Conservation (phyloP, 2,888 invertebrate species). For the Leptopilina syphax region DNA sequence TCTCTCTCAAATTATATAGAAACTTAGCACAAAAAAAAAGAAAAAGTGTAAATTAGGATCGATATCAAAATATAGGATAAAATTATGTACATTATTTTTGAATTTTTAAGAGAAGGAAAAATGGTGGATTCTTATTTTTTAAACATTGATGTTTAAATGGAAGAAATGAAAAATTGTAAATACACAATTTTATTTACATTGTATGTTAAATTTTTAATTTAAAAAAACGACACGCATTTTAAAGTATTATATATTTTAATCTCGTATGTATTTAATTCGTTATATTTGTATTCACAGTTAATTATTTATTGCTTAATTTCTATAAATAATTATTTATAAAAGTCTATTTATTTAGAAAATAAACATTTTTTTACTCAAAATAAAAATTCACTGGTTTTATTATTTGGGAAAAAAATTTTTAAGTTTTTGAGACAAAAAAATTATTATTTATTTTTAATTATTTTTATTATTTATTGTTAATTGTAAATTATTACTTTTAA, state of each 20-base stretch:
- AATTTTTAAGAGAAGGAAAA: not conserved
- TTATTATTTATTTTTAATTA: no score
- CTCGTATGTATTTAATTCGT: no score
- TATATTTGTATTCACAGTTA: no score
- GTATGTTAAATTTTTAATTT: not conserved
- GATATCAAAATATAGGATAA: not conserved
- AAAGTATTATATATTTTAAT: not conserved
- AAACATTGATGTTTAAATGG: no score
- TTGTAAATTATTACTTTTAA: no score
- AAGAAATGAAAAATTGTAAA: not conserved
- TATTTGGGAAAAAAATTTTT: no score
- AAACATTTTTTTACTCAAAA: not conserved
- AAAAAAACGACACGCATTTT: not conserved
- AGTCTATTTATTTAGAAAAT: not conserved
- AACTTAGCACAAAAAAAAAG: slow-evolving; percentile 51
- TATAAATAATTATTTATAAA: not conserved
- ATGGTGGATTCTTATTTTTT: not conserved
- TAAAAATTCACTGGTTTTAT: no score
- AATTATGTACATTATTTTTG: not conserved
- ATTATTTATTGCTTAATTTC: no score
- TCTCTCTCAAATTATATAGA: not conserved
- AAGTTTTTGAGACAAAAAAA: no score
- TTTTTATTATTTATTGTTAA: no score
- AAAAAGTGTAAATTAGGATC: slow-evolving; percentile 17
- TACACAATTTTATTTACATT: not conserved